These are phyloP conservation scores for Ptyas mucosa DNA, from an alignment of 2,113 vertebrate species.

Conservation along the genomic window DNA sequence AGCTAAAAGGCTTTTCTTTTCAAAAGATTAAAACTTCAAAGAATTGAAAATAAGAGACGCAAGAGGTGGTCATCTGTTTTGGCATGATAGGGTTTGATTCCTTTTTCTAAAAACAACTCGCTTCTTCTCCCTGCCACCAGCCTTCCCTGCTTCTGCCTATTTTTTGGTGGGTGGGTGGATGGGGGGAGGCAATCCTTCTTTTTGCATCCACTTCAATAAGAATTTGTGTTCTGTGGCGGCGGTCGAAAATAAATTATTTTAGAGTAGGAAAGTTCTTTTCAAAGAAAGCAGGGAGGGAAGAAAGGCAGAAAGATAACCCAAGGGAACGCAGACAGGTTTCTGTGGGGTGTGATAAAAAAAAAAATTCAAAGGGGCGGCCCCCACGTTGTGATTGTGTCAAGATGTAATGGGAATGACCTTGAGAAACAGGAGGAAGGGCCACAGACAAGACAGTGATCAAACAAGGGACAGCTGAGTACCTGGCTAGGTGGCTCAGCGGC, in stretches of 20 bases:
- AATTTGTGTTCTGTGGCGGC: conserved; percentile 59
- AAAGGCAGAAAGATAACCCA: not conserved
- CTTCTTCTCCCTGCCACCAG: not conserved
- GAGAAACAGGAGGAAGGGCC: not conserved
- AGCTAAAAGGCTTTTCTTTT: conserved; percentile 67
- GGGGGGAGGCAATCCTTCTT: not conserved
- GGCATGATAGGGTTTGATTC: conserved; percentile 61
- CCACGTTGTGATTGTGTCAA: not conserved
- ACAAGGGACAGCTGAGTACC: not conserved
- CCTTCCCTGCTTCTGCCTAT: not conserved
- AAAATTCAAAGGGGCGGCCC: not conserved
- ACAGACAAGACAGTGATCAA: not conserved
- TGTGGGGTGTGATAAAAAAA: not conserved
- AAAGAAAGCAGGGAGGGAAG: not conserved
- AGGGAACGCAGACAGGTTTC: conserved; percentile 4
- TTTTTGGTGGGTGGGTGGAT: not conserved
- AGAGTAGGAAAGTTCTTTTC: conserved; percentile 41
- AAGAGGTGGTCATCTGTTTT: conserved; percentile 59
- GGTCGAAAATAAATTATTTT: conserved; percentile 59
- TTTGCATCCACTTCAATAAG: conserved; percentile 46
- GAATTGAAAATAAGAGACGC: conserved; percentile 64
- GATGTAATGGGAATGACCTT: not conserved
- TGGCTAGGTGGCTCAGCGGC: no score
- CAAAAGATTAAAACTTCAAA: conserved; percentile 72
- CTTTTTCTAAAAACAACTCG: conserved; percentile 27